Evolutionary conservation across 2,113 vertebrate genomes (phyloP), one percentile per base, ranked within the genome.

Genomic region (Haemorhous mexicanus): DNA sequence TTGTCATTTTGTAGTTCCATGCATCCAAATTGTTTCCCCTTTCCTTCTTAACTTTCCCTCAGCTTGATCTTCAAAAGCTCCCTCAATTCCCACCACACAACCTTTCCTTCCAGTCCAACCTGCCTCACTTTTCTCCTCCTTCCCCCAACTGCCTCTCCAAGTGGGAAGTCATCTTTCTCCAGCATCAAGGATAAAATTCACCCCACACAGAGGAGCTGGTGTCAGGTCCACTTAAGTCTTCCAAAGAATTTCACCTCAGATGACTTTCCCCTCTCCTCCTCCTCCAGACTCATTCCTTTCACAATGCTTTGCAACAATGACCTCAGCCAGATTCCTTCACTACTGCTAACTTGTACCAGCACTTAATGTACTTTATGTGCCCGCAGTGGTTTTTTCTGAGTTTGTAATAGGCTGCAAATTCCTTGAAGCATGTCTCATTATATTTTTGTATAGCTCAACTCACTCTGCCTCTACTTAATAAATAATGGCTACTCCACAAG

Each of bases 401-500:
- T 92, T 92, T 95, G 88, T 92, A 95, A 94, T 92, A 93, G 92
- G 83, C 92, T 93, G 80, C 77, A 92, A 95, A 94, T 95, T 96
- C 94, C 86, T 95, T 97, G 95, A 95, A 96, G 96, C 94, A 94
- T 90, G 94, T 96, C 94, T 95, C 90, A 93, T 96, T 96, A 79
- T 84, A 92, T 94, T 96, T 97, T 73, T 93, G 92, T 93, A 90
- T 69, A 94, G 94, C 76, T 95, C 76, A 23, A 66, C 85, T 95
- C 77, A 61, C 73, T 88, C 73, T 78, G 43, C 43, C 84, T 80
- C 56, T 90, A 89, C 88, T 95, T 94, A 92, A 95, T 94, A 96
- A 96, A 95, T 94, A 97, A 96, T 72, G 62, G 76, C 58, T 87
- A 37, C 61, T 78, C 66, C 55, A 92, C 80, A 76, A 66, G 93